Conservation (phyloP, 2,888 invertebrate species). For the Meganola albula region DNA sequence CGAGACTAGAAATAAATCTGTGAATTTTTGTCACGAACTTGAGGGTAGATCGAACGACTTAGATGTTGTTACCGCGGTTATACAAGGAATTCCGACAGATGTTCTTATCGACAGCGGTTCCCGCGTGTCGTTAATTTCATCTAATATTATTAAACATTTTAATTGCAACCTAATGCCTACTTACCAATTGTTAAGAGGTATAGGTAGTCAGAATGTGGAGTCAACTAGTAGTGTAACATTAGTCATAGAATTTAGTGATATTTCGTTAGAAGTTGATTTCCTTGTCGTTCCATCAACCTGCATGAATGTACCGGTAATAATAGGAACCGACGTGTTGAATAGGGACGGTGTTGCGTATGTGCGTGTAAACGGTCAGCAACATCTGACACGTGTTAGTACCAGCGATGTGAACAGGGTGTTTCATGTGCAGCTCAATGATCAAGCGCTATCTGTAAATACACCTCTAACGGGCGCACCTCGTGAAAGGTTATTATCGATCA, state of each 20-base stretch:
- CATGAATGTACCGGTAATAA: not conserved
- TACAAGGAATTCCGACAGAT: not conserved
- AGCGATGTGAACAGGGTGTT: too few relatives aligned
- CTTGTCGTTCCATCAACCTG: not conserved
- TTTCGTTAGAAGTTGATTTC: not conserved
- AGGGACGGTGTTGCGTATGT: not conserved
- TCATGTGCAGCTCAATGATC: not conserved
- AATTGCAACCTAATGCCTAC: not conserved
- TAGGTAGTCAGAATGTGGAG: not conserved
- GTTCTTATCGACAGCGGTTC: not conserved
- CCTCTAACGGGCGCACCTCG: not conserved
- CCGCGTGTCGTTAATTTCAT: not conserved
- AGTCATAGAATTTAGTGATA: not conserved
- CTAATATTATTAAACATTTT: not conserved
- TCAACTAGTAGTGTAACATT: not conserved
- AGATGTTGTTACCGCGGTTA: conserved; percentile 8
- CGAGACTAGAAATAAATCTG: conserved; percentile 3
- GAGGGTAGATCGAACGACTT: not conserved
- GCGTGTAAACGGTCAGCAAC: not conserved
- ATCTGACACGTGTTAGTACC: conserved; percentile 6
- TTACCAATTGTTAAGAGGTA: not conserved
- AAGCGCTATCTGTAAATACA: too few relatives aligned
- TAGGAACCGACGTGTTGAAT: not conserved
- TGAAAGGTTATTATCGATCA: not conserved
- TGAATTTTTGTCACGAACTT: conserved; percentile 13